These are phyloP conservation scores for Phyto melanocephala DNA, from an alignment of 2,888 invertebrate genomes.

Conservation along the genomic window DNA sequence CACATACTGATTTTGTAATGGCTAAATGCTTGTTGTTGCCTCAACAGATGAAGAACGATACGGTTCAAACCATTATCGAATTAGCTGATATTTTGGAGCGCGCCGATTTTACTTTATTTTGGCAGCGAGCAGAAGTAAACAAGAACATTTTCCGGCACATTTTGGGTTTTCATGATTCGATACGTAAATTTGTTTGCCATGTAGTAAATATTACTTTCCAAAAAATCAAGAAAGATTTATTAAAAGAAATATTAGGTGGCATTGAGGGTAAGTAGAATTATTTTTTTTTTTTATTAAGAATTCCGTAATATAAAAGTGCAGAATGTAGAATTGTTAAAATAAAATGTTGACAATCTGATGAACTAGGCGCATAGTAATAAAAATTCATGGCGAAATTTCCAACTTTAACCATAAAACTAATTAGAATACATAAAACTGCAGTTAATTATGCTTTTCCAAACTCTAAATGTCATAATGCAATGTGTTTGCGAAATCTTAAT, in stretches of 20 bases:
- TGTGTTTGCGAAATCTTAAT: too few species aligned
- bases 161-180: constrained; percentile 94
- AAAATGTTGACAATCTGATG: too few species aligned
- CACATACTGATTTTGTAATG: constrained; percentile 97
- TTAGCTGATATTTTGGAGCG: constrained; percentile 94
- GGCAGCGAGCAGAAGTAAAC: constrained; percentile 88
- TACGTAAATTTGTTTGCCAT: constrained; percentile 97
- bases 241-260: constrained; percentile 92
- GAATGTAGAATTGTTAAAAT: too few species aligned
- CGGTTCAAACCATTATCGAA: constrained; percentile 92
- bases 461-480: too few species aligned
- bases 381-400: too few species aligned
- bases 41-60: constrained; percentile 88
- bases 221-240: constrained; percentile 89
- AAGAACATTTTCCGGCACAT: constrained; percentile 88
- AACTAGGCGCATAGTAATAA: too few species aligned
- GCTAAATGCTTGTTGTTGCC: constrained; percentile 97
- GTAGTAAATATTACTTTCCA: constrained; percentile 98
- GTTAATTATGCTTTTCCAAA: too few species aligned
- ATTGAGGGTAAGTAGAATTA: constrained; percentile 86
- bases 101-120: constrained; percentile 94
- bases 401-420: too few species aligned
- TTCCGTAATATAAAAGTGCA: too few species aligned
- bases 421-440: too few species aligned
- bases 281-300: too few species aligned